Percentiles rank a stretch among this genome's conserved stretches.
Evolutionary conservation across 2,113 vertebrate genomes (phyloP).

Genomic region (Cebus imitator): DNA sequence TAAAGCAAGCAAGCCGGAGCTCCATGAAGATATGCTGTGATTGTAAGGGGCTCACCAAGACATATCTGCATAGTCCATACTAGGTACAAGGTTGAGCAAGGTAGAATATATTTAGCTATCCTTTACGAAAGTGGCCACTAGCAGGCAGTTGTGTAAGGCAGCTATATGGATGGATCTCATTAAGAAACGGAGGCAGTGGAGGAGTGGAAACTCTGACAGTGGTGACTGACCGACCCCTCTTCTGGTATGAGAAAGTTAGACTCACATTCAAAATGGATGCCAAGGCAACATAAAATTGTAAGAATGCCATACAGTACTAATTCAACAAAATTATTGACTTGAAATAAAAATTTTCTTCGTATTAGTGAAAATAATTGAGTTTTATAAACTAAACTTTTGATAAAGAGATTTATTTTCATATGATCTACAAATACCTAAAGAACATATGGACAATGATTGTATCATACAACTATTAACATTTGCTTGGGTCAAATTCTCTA

Average conservation of each 20-base stretch:
- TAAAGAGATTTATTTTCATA: background rate
- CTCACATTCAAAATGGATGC: background rate
- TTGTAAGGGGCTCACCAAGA: no score
- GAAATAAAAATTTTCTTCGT: background rate
- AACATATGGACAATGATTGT: conserved; percentile 2
- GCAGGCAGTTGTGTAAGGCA: background rate
- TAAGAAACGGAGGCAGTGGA: background rate
- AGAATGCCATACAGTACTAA: background rate
- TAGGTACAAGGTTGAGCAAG: background rate
- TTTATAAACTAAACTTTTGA: conserved; percentile 22
- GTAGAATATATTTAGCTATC: background rate
- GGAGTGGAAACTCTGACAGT: no score
- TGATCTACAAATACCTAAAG: conserved; percentile 24
- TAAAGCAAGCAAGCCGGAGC: background rate
- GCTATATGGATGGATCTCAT: accelerated
- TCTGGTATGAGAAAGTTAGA: background rate
- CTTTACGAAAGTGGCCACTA: accelerated
- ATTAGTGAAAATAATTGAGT: background rate
- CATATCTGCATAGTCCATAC: background rate
- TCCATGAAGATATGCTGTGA: background rate
- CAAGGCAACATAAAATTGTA: background rate
- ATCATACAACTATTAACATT: conserved; percentile 32
- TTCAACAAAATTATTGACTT: background rate
- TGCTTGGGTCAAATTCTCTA: background rate
- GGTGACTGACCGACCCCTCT: background rate